phyloP scores from a whole-genome alignment of 2,797 vertebrate species.

The Leuciscus waleckii region DNA sequence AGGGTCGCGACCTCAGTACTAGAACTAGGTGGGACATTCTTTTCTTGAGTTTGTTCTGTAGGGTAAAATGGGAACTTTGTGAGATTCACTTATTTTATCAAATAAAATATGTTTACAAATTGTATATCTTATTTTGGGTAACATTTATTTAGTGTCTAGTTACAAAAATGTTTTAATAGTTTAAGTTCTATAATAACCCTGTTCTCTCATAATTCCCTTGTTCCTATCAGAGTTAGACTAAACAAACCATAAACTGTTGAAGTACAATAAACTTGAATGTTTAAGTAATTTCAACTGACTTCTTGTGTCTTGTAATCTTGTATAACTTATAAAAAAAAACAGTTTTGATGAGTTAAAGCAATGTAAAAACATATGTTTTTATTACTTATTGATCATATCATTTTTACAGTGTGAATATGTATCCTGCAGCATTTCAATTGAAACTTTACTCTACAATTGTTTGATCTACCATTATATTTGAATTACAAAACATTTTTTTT shows the following conservation, averaged over 20 bases:
- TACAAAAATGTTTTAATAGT: neutral
- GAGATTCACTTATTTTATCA: neutral
- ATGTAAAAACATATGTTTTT: no score
- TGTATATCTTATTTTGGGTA: no score
- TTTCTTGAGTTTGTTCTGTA: conserved; percentile 75
- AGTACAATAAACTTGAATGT: neutral
- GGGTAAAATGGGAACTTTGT: conserved; percentile 16
- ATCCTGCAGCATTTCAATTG: neutral
- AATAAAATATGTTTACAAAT: no score
- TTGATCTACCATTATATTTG: neutral
- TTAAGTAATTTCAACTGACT: no score
- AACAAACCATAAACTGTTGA: neutral
- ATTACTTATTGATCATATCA: no score
- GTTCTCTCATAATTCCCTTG: neutral
- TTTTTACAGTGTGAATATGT: neutral
- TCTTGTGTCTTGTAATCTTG: no score
- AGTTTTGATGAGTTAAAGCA: no score
- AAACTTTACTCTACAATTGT: neutral
- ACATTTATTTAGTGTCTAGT: neutral
- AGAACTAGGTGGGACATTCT: conserved; percentile 78
- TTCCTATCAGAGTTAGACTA: neutral
- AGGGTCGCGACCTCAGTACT: conserved; percentile 61
- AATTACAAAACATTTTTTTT: neutral
- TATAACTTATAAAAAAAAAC: no score
- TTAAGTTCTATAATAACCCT: neutral